Conservation (phyloP, 92 coral and sea anemone species). For the Zoanthus solanderi region DNA sequence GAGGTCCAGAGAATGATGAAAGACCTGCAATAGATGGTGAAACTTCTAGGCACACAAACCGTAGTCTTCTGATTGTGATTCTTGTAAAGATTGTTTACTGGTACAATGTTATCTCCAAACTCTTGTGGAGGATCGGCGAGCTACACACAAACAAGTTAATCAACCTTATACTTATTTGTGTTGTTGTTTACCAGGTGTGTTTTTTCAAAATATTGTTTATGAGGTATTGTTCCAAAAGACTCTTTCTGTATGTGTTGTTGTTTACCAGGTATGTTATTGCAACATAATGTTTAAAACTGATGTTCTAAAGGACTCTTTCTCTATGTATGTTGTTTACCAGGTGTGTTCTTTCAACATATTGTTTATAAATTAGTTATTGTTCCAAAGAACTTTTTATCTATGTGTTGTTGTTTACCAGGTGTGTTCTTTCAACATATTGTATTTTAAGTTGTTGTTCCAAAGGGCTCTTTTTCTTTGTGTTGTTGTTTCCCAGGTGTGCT, state of each 20-base stretch:
- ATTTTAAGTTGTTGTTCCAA: no score
- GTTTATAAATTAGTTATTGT: no score
- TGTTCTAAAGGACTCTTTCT: no score
- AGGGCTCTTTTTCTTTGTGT: slow-evolving; percentile 60
- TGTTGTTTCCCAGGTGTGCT: slow-evolving; percentile 92
- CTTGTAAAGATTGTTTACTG: slow-evolving; percentile 71
- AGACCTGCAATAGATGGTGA: slow-evolving; percentile 41
- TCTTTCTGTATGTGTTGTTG: slow-evolving; percentile 72
- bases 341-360: slow-evolving; percentile 48
- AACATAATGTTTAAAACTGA: no score
- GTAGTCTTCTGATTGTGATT: slow-evolving; percentile 52
- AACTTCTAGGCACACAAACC: slow-evolving; percentile 46
- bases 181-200: slow-evolving; percentile 93
- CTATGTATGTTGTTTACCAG: slow-evolving; percentile 90
- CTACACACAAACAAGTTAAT: slow-evolving; percentile 93
- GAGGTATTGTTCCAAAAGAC: no score
- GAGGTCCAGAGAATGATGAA: slow-evolving; percentile 10
- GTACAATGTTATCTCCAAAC: slow-evolving; percentile 85
- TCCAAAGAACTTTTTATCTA: background rate
- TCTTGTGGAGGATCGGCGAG: slow-evolving; percentile 96
- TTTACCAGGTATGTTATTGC: slow-evolving; percentile 81
- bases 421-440: background rate
- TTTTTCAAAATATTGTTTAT: background rate
- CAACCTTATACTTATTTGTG: slow-evolving; percentile 86
- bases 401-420: slow-evolving; percentile 96